phyloP scores from a whole-genome alignment of 2,797 vertebrate genomes.

The Muraenolepis orangiensis region DNA sequence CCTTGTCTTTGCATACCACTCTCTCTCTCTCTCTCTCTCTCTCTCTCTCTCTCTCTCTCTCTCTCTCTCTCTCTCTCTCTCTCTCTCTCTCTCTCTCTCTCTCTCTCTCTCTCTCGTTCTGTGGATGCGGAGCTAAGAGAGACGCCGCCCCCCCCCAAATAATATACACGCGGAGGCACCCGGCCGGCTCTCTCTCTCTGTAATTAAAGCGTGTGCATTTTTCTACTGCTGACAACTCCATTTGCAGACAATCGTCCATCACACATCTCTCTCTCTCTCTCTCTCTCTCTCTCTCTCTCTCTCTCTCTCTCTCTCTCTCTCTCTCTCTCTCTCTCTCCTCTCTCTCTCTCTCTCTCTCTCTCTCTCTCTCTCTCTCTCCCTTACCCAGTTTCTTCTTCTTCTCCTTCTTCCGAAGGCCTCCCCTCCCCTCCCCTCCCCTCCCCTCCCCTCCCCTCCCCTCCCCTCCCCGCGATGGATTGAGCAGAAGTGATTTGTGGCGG shows the following conservation, averaged over 20 bases:
- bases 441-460: not conserved
- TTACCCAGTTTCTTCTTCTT: too few species aligned
- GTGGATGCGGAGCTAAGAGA: constrained; percentile 21
- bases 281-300: too few species aligned
- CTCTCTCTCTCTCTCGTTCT: constrained; percentile 36
- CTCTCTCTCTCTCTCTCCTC: too few species aligned
- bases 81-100: constrained; percentile 38
- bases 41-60: constrained; percentile 32
- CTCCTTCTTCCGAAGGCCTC: not conserved
- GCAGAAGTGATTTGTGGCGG: constrained; percentile 68
- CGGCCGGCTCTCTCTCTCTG: constrained; percentile 65
- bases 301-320: too few species aligned
- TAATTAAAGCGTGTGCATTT: constrained; percentile 73
- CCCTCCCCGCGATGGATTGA: constrained; percentile 64
- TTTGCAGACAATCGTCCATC: constrained; percentile 77
- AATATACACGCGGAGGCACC: constrained; percentile 58
- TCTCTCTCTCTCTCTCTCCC: too few species aligned
- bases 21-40: constrained; percentile 41
- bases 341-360: too few species aligned
- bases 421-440: not conserved
- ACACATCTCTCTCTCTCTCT: constrained; percentile 58
- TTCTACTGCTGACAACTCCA: constrained; percentile 72
- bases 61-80: constrained; percentile 31
- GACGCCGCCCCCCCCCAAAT: constrained; percentile 57
- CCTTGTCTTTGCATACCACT: constrained; percentile 37